These are phyloP conservation scores for Willisornis vidua DNA, from an alignment of 2,113 vertebrate species.

Conservation along the genomic window DNA sequence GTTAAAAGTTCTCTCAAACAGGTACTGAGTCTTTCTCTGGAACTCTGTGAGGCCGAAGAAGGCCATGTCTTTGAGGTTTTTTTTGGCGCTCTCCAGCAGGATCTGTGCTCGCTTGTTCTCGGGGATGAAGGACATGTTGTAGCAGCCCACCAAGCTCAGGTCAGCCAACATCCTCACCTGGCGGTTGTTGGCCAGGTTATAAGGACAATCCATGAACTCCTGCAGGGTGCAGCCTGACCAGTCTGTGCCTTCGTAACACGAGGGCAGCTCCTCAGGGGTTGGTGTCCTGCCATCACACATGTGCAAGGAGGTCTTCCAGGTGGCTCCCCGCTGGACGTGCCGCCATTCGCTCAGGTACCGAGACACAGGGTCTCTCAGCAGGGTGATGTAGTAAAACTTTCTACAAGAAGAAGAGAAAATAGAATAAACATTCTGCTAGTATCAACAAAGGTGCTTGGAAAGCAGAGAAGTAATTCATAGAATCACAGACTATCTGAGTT, in stretches of 20 bases:
- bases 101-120: slow-evolving; percentile 95
- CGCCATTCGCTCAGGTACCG: slow-evolving; percentile 99
- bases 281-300: slow-evolving; percentile 98
- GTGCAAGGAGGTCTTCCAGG: slow-evolving; percentile 97
- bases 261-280: slow-evolving; percentile 92
- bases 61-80: slow-evolving; percentile 97
- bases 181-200: slow-evolving; percentile 97
- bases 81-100: slow-evolving; percentile 95
- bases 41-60: slow-evolving; percentile 98
- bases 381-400: slow-evolving; percentile 98
- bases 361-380: slow-evolving; percentile 95
- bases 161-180: slow-evolving; percentile 97
- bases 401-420: slow-evolving; percentile 66
- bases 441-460: neutral
- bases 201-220: slow-evolving; percentile 99
- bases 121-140: slow-evolving; percentile 96
- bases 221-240: slow-evolving; percentile 98
- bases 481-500: no score
- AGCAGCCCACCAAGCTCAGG: slow-evolving; percentile 97
- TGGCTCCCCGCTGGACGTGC: slow-evolving; percentile 95
- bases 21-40: slow-evolving; percentile 98
- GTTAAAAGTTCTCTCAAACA: slow-evolving; percentile 96
- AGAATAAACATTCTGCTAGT: neutral
- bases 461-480: neutral
- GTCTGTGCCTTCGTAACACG: slow-evolving; percentile 96